Percentiles rank a stretch among this genome's conserved stretches.
These are phyloP conservation scores for Haemorhous mexicanus DNA, from an alignment of 2,113 vertebrate species.

Conservation along the genomic window DNA sequence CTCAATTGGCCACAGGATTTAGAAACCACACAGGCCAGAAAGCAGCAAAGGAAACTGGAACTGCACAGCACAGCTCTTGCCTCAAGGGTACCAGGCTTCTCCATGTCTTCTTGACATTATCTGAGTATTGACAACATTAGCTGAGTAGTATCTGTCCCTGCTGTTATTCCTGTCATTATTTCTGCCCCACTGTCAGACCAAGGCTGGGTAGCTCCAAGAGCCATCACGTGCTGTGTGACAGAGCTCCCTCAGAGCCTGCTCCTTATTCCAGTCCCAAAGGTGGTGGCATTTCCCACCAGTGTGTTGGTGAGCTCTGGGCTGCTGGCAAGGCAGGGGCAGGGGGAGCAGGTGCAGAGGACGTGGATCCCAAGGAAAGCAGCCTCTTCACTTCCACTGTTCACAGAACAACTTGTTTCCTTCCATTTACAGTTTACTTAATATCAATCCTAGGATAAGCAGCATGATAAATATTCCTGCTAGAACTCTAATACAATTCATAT, in stretches of 20 bases:
- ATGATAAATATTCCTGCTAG: background rate
- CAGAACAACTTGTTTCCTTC: background rate
- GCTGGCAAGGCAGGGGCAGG: too few relatives aligned
- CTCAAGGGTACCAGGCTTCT: background rate
- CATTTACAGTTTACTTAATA: background rate
- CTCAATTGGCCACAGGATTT: background rate
- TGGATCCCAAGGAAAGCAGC: background rate
- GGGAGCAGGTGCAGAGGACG: accelerated
- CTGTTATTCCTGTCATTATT: background rate
- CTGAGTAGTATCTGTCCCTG: background rate
- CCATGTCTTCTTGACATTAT: background rate
- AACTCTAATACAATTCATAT: background rate
- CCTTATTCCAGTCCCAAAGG: background rate
- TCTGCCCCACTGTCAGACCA: background rate
- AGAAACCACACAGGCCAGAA: background rate
- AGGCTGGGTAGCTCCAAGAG: background rate
- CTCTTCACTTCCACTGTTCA: background rate
- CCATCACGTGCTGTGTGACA: accelerated
- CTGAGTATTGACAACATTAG: background rate
- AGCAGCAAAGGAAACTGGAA: background rate
- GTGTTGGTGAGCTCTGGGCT: accelerated
- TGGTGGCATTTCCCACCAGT: accelerated
- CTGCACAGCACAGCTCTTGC: background rate
- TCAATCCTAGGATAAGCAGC: background rate
- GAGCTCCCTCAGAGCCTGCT: background rate